phyloP scores from a whole-genome alignment of 2,797 vertebrate genomes.

The Miichthys miiuy region DNA sequence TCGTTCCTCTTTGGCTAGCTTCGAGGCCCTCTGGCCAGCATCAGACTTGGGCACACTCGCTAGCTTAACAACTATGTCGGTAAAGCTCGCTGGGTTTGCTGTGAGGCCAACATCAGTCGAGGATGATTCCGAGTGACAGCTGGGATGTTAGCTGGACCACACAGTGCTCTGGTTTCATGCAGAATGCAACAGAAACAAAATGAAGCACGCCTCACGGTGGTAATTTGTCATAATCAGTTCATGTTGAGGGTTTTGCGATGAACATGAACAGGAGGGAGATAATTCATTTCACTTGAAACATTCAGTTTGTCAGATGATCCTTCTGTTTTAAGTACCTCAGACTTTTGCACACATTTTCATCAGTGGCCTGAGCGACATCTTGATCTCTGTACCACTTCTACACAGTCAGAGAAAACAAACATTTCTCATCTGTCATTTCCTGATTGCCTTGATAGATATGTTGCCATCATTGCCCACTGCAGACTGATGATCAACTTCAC shows the following conservation, averaged over 20 bases:
- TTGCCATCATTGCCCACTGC: slow-evolving; percentile 23
- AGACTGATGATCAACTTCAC: slow-evolving; percentile 44
- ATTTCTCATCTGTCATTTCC: slow-evolving; percentile 16
- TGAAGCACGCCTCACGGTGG: neutral
- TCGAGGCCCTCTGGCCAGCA: slow-evolving; percentile 30
- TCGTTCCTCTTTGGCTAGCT: slow-evolving; percentile 29
- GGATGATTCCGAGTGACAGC: slow-evolving; percentile 10
- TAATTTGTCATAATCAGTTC: neutral
- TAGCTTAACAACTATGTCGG: slow-evolving; percentile 33
- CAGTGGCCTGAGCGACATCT: slow-evolving; percentile 16
- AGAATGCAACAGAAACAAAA: slow-evolving; percentile 10
- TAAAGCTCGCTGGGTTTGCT: slow-evolving; percentile 7
- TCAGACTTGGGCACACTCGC: slow-evolving; percentile 28
- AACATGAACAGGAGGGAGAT: neutral
- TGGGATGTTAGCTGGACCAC: slow-evolving; percentile 13
- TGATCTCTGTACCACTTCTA: slow-evolving; percentile 4
- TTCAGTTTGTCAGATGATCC: slow-evolving; percentile 4
- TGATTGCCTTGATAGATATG: slow-evolving; percentile 27
- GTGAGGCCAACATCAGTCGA: slow-evolving; percentile 1
- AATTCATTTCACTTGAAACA: neutral
- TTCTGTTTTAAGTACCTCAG: slow-evolving; percentile 2
- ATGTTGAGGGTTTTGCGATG: neutral
- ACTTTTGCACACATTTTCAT: slow-evolving; percentile 2
- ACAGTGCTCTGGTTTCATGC: neutral
- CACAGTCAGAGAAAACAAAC: slow-evolving; percentile 20